Base-by-base conservation (phyloP, 2,888 invertebrate genomes). In the Drosophila peninsularis region DNA sequence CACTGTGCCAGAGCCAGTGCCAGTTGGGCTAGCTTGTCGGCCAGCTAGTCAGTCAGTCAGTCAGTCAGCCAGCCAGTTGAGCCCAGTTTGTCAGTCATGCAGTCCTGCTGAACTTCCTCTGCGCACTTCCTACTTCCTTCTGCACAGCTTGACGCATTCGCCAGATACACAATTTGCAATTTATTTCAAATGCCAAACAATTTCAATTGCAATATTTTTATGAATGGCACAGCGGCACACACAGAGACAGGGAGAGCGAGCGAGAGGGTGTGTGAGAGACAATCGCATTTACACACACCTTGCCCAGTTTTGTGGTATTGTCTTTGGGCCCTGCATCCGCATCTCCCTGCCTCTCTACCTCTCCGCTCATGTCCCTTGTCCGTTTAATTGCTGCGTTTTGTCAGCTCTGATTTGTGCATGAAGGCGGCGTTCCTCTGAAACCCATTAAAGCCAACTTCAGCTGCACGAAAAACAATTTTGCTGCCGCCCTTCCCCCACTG, bases 111-210 rank as follows among this genome's bases (percentile, higher is more conserved):
- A 60, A 76, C 73, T 76, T 75, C 77, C 75, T 76, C 39, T 69
- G 67, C 80, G 57, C 71, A 75, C 77, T 82, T 86, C 83, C 82
- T 79, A 82, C 85, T 88, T 88, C 86, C 86, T 88, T 73, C 76
- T 78, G 62, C 80, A 58, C 86, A 81, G 79, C 73, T 57, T 77
- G 83, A 70, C 47, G 54, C 71, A 54, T 78, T 52, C 62, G 54
- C 47, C 44, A 79, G 79, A 81, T 85, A 80, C 84, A 78, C 79
- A 82, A 82, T 88, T 86, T 71, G 85, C 88, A 88, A 88, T 86
- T 88, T 76, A 88, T 86, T 86, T 83, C 73, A 75, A 86, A 86
- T 86, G 74, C 80, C 83, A 79, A 80, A 62, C 80, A 80, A 83
- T 85, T 72, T 80, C 78, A 80, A 85, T 80, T 84, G 74, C 76